Evolutionary conservation across 2,888 invertebrate genomes (phyloP), one percentile per base, ranked within the genome.

Genomic region (Sinodicranocentrus sp.): DNA sequence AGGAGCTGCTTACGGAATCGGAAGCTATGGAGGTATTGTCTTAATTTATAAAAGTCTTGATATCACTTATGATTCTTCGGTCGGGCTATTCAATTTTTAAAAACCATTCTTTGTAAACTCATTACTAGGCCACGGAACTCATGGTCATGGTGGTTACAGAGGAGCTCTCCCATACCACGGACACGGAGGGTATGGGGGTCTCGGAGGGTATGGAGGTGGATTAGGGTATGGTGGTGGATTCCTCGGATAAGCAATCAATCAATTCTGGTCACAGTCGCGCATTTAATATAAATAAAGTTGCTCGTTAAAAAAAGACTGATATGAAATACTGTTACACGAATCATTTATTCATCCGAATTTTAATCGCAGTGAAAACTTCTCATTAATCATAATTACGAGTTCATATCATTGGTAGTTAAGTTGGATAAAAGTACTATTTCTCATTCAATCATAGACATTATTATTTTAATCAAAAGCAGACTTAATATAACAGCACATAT

Each of bases 1-100:
- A 17, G 82, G 82, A 17, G 52, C 23, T 63, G 43, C 82, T 1
- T 71, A 83, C 13, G 82, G 82, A 54, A 70, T 82, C 19, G 82
- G 82, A 33, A 19, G 19, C 17, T 79, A 71, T 26, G 79, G 79
- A 10, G 78, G 61, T 59, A 59, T 23, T 1, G 39, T 28, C 39
- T 28, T 8, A 28, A 17, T 15, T 33, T 67, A 2, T 19, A 39
- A 67, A 17, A 13, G 39, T 67, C 17, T 33, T n/a, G 33, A 17
- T 39, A 39, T 3, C 10, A 17, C 8, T 67, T 28, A n/a, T n/a
- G n/a, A n/a, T n/a, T n/a, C n/a, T n/a, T n/a, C n/a, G n/a, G n/a
- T n/a, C n/a, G n/a, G n/a, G n/a, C n/a, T n/a, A n/a, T n/a, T n/a
- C n/a, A n/a, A n/a, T n/a, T n/a, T n/a, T n/a, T n/a, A n/a, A n/a